These are phyloP conservation scores for Apteryx owenii DNA, from an alignment of 2,113 vertebrate species.

Conservation along the genomic window DNA sequence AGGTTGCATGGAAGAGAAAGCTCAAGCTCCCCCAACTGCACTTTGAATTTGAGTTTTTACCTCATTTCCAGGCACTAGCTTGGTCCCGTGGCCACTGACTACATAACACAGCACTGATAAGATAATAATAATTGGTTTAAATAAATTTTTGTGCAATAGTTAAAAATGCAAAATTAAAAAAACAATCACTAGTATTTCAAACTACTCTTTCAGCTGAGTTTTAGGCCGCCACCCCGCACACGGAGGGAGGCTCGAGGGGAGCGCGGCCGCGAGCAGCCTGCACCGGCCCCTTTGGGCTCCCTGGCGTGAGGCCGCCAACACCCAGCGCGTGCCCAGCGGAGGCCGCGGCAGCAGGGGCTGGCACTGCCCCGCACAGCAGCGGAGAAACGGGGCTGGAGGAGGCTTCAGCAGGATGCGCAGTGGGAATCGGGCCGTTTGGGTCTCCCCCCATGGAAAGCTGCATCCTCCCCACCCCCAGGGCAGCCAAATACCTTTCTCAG, in stretches of 20 bases:
- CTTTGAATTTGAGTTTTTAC: neutral
- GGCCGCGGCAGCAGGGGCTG: no score
- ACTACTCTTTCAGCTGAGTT: neutral
- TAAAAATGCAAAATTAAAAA: neutral
- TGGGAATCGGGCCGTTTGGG: no score
- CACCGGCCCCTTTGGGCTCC: no score
- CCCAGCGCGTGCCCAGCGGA: no score
- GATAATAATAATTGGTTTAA: neutral
- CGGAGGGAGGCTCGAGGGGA: neutral
- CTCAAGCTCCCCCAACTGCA: neutral
- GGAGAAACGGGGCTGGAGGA: no score
- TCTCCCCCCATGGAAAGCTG: no score
- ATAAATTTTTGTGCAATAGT: neutral
- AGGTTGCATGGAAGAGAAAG: accelerated
- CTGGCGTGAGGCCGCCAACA: no score
- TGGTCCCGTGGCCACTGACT: accelerated
- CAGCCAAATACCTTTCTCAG: no score
- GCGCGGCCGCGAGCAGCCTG: no score
- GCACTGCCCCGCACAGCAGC: no score
- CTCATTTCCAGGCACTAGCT: conserved; percentile 24
- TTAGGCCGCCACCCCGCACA: neutral
- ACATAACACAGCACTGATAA: accelerated
- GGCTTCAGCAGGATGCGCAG: no score
- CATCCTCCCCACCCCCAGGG: no score
- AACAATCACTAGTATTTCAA: neutral